A percentile compares a stretch with the other conserved stretches of the same genome.
These are phyloP conservation scores for Denticeps clupeoides DNA, from an alignment of 2,797 vertebrate genomes.

Conservation along the genomic window DNA sequence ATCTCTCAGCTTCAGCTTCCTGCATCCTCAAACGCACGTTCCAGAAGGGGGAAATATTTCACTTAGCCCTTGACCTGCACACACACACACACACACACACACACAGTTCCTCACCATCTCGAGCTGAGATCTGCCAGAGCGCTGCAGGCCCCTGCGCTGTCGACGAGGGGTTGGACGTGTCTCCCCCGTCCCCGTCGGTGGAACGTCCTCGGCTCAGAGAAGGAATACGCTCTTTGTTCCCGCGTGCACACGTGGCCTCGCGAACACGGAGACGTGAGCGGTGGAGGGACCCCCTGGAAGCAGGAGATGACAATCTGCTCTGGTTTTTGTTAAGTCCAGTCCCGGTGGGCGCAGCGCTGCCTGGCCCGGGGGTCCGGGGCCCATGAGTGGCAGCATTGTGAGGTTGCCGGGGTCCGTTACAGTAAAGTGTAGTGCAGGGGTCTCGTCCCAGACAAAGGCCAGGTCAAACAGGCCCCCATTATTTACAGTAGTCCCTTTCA, in stretches of 20 bases:
- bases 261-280: no score
- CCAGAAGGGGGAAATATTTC: conserved; percentile 62
- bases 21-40: conserved; percentile 50
- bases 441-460: conserved; percentile 50
- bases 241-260: no score
- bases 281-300: conserved; percentile 47
- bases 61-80: conserved; percentile 58
- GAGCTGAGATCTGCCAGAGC: no score
- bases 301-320: conserved; percentile 40
- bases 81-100: not conserved
- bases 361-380: conserved; percentile 44
- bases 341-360: conserved; percentile 35
- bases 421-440: conserved; percentile 62
- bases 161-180: no score
- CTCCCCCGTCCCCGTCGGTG: no score
- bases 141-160: no score
- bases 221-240: no score
- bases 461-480: conserved; percentile 64
- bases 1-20: conserved; percentile 65
- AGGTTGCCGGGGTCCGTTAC: conserved; percentile 59
- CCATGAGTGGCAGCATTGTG: conserved; percentile 63
- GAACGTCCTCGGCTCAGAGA: no score
- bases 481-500: conserved; percentile 84
- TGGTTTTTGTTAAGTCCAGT: conserved; percentile 46
- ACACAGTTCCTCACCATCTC: conserved; percentile 1